Conservation (phyloP, 2,797 vertebrate species). For the Poeciliopsis infans region DNA sequence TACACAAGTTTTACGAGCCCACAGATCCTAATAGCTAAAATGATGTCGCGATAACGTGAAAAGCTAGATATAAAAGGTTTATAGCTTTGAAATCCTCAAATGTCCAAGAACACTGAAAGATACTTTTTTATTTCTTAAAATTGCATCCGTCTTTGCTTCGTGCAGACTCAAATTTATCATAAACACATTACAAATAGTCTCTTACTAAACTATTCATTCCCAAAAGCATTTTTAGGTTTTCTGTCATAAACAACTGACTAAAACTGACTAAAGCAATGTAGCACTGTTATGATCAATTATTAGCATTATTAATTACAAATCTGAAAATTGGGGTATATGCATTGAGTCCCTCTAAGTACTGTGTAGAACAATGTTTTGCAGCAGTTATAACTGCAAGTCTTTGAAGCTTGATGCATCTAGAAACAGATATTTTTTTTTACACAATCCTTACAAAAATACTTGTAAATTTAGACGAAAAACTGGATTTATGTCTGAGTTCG, state of each 20-base stretch:
- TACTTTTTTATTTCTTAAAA: conserved; percentile 7
- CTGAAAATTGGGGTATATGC: not conserved
- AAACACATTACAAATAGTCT: not conserved
- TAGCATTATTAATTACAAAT: not conserved
- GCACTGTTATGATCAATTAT: not conserved
- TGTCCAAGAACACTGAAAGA: conserved; percentile 8
- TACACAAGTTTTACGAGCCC: not conserved
- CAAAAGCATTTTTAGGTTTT: not conserved
- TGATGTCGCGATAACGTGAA: not conserved
- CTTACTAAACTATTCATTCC: not conserved
- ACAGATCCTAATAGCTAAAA: not conserved
- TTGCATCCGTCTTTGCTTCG: not conserved
- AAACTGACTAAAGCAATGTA: not conserved
- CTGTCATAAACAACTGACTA: not conserved
- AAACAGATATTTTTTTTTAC: not conserved
- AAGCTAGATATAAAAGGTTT: not conserved
- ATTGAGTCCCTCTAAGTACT: not conserved
- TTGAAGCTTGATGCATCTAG: not conserved
- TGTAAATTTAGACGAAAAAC: not conserved
- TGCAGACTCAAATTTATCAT: not conserved
- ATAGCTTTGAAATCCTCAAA: not conserved
- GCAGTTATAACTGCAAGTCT: not conserved
- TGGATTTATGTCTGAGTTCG: not conserved
- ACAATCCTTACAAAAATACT: not conserved
- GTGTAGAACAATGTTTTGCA: not conserved